Evolutionary conservation across 1,140 invertebrate genomes (phyloP), one percentile per base, ranked within the genome.

Genomic region (Papilio helenus): DNA sequence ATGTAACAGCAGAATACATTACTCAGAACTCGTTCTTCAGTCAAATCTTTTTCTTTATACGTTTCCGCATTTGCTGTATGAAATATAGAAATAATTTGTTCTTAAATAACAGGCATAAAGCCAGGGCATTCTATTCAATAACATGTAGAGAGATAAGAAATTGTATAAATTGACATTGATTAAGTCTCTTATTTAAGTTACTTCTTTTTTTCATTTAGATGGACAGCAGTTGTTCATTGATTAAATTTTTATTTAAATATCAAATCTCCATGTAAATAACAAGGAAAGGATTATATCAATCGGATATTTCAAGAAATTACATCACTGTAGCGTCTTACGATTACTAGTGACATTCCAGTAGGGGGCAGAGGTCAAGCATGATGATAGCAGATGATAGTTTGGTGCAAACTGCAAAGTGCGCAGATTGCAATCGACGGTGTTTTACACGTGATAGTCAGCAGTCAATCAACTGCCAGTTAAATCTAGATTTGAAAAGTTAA

Each of bases 401-500:
- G 68, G 68, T 34, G 18, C 51, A 55, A 55, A 55, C 51, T 55
- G 68, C 68, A 42, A 72, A 72, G 68, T 72, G 68, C 68, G 18
- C 29, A 72, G 68, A 34, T 72, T 72, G 2, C 18, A 5, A n/a
- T 4, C 4, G 51, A 18, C 51, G 51, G 51, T 55, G 51, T 55
- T n/a, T n/a, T 55, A 55, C 51, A 55, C 51, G 51, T n/a, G 51
- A n/a, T n/a, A 18, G 18, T 55, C 51, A 49, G 1, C 16, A 49
- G 46, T 55, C 51, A 18, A 18, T n/a, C 5, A 55, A 5, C 18
- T 18, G 51, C 51, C 51, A 55, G 51, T 55, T 18, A 55, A 18
- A 55, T 55, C 51, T 55, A 5, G 51, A 55, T 55, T 55, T 55
- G 18, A 5, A n/a, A 55, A 55, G 51, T n/a, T 55, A 18, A 55